Conservation (phyloP, 2,797 vertebrate species). For the Limnodromus scolopaceus region DNA sequence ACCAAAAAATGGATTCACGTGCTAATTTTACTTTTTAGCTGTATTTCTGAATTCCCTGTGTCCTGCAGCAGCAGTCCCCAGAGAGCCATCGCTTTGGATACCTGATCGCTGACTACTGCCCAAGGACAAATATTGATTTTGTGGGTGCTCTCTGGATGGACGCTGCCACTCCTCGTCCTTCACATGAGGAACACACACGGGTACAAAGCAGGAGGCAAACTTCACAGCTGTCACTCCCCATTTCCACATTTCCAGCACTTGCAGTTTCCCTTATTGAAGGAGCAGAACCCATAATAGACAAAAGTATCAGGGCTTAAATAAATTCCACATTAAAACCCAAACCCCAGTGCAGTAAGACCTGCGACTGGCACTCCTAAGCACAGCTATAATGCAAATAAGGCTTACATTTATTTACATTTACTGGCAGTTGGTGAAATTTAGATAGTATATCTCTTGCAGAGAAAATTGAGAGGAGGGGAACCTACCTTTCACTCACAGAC, state of each 20-base stretch:
- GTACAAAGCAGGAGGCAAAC: not conserved
- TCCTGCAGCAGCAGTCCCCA: not conserved
- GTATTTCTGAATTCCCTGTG: not conserved
- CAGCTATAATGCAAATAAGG: not conserved
- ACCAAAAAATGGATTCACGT: not conserved
- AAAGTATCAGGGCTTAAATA: not conserved
- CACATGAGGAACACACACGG: accelerated
- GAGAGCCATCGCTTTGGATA: not conserved
- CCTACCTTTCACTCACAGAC: not conserved
- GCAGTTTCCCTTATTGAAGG: not conserved
- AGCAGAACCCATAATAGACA: accelerated
- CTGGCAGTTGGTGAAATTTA: not conserved
- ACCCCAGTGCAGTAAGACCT: not conserved
- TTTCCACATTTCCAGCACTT: not conserved
- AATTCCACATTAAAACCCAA: not conserved
- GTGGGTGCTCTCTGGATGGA: not conserved
- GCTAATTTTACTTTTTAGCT: not conserved
- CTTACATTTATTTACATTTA: not conserved
- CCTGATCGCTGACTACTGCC: accelerated
- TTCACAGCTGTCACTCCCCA: not conserved
- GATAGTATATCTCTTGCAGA: not conserved
- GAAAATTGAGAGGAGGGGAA: not conserved
- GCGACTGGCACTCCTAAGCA: not conserved
- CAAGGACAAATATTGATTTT: not conserved
- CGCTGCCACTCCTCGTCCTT: not conserved